Evolutionary conservation across 2,113 vertebrate genomes (phyloP), one percentile per base, ranked within the genome.

Genomic region (Pogonocichla stellata): DNA sequence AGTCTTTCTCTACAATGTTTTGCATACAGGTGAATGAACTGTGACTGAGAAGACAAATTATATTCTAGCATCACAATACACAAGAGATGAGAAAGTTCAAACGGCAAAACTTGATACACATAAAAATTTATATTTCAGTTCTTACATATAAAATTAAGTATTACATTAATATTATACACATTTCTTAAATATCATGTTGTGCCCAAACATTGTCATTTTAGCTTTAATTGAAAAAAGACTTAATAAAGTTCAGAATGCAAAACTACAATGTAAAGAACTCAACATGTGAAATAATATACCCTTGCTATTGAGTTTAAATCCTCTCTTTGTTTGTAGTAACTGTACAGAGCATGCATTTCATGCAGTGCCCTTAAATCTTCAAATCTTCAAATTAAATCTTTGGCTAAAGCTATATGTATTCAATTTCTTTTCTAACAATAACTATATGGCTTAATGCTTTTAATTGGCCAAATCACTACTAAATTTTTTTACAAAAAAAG

Each of bases 391-490:
- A 50, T 50, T 26, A 50, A 26, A 26, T 50, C 10, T 43, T 79
- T 2, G 0, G 18, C 34, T 65, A 50, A 25, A 34, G 22, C 18
- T 24, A 6, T 28, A 19, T 7, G 8, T 29, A 51, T 16, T 67
- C 36, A 67, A 24, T 43, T 66, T 66, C 18, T 60, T 84, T 80
- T 80, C 34, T 54, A 80, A 58, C 51, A 91, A 34, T 12, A 9
- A 56, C 15, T 28, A 40, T 18, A 48, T n/a, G 79, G 50, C 13
- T 45, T 38, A 8, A 31, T 53, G 57, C 54, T 43, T 43, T 58
- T 8, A 60, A 50, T 60, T 6, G 1, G 19, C 24, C 14, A 70
- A 65, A 71, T 28, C 34, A 43, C 31, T 19, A 40, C 38, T 60
- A 12, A 22, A 15, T 51, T 61, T 61, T 85, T 71, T 64, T 61